phyloP scores from a whole-genome alignment of 1,140 invertebrate genomes.

The Monochamus saltuarius region DNA sequence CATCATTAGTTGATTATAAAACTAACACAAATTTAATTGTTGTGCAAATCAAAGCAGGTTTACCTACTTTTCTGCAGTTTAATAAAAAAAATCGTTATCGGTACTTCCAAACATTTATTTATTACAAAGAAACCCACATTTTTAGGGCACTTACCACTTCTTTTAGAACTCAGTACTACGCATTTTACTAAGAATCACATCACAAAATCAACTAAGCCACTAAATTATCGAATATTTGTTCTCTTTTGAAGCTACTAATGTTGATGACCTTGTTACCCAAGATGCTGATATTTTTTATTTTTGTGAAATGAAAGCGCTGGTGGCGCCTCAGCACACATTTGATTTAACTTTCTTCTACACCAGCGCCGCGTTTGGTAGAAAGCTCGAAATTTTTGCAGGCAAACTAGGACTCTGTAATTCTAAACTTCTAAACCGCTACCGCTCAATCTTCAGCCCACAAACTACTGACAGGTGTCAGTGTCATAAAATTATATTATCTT shows the following conservation, averaged over 20 bases:
- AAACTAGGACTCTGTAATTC: neutral
- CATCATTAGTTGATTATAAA: no score
- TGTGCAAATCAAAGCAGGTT: neutral
- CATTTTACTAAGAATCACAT: constrained; percentile 31
- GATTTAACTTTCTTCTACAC: neutral
- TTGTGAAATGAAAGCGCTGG: constrained; percentile 23
- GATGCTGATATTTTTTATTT: constrained; percentile 46
- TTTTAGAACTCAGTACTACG: neutral
- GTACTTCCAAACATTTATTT: constrained; percentile 6
- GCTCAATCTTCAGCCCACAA: no score
- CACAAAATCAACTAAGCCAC: constrained; percentile 23
- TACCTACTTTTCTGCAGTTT: constrained; percentile 4
- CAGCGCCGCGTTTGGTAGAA: neutral
- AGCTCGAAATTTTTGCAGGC: neutral
- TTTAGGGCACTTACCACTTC: neutral
- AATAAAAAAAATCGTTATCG: constrained; percentile 18
- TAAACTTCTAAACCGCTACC: neutral
- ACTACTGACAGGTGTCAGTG: no score
- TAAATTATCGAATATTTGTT: constrained; percentile 30
- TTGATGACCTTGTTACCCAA: constrained; percentile 52
- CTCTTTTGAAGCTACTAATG: constrained; percentile 42
- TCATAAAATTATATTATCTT: no score
- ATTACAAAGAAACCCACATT: constrained; percentile 18
- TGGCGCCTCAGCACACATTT: constrained; percentile 9
- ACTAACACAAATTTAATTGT: neutral